Evolutionary conservation across 2,888 invertebrate genomes (phyloP).

Genomic region (Epinotia bilunana): DNA sequence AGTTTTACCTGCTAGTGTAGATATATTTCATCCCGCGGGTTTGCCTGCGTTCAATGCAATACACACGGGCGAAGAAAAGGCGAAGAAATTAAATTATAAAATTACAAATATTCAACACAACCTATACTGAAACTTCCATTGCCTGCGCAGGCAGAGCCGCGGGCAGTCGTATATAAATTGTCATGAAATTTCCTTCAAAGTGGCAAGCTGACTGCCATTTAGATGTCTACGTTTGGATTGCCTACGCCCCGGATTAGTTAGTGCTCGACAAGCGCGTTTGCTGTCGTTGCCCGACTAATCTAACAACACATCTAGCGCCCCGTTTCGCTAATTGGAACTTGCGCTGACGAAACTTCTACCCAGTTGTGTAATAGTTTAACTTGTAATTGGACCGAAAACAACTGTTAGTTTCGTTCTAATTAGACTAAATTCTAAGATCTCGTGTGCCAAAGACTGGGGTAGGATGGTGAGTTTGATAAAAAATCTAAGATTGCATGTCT

Average conservation of each 20-base stretch:
- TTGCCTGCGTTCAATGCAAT: no score
- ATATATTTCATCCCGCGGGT: no score
- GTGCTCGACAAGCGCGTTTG: background rate
- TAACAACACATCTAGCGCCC: conserved; percentile 11
- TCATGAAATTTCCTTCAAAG: background rate
- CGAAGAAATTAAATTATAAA: no score
- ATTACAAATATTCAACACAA: no score
- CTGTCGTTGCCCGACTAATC: conserved; percentile 13
- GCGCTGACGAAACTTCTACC: background rate
- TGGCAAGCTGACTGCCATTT: background rate
- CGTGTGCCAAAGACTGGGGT: background rate
- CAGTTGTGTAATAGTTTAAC: conserved; percentile 24
- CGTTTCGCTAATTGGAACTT: conserved; percentile 21
- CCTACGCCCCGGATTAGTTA: conserved; percentile 2
- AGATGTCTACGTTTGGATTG: conserved; percentile 3
- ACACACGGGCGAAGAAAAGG: no score
- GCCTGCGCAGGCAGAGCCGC: no score
- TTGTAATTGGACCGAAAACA: conserved; percentile 16
- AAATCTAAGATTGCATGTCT: background rate
- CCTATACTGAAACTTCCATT: no score
- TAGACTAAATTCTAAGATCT: background rate
- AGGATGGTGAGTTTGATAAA: background rate
- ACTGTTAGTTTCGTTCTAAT: background rate
- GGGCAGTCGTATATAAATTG: background rate
- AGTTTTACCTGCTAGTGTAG: no score